These are phyloP conservation scores for Neolamprologus cancellatus DNA, from an alignment of 2,113 vertebrate species.

Conservation along the genomic window DNA sequence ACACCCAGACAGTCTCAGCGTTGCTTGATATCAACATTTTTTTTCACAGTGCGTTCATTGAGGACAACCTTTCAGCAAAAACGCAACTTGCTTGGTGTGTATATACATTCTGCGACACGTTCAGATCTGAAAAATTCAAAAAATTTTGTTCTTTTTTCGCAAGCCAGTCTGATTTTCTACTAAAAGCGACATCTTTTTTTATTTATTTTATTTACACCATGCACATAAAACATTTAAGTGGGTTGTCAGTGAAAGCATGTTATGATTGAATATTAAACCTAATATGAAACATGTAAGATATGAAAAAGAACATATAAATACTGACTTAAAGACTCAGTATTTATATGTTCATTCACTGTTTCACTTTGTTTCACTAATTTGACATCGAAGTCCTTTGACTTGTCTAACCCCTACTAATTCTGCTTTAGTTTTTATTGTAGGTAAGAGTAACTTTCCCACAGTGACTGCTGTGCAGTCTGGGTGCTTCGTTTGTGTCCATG, in stretches of 20 bases:
- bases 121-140: background rate
- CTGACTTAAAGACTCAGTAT: background rate
- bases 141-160: accelerated
- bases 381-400: background rate
- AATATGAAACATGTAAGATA: background rate
- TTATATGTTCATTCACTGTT: background rate
- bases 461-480: background rate
- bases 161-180: background rate
- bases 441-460: background rate
- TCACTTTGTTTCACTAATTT: background rate
- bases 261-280: background rate
- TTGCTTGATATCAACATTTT: background rate
- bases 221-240: background rate
- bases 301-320: background rate
- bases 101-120: background rate
- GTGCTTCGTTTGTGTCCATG: background rate
- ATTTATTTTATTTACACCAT: background rate
- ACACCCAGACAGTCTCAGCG: background rate
- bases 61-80: background rate
- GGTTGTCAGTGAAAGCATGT: background rate
- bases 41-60: background rate
- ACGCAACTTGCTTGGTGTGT: background rate
- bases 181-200: background rate
- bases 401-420: background rate
- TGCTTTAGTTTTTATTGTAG: background rate